Evolutionary conservation across 2,113 vertebrate species (phyloP).

Genomic region (Suricata suricatta): DNA sequence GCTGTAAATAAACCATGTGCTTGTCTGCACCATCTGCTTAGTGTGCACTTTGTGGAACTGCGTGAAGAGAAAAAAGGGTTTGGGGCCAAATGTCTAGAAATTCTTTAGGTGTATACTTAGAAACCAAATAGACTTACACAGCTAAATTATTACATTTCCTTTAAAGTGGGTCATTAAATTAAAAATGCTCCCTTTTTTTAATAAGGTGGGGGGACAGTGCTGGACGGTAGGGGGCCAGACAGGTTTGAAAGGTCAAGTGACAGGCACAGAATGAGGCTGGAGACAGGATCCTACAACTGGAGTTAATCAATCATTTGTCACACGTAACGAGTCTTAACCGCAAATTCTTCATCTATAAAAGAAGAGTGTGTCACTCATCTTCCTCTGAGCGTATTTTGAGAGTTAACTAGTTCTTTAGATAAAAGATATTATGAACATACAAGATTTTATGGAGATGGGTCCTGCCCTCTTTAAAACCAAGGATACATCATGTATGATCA

Average conservation of each 20-base stretch:
- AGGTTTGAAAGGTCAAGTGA: conserved; percentile 16
- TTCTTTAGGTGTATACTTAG: conserved; percentile 34
- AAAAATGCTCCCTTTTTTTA: not conserved
- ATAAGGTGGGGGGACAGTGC: not conserved
- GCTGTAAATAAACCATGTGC: conserved; percentile 71
- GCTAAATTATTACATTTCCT: conserved; percentile 37
- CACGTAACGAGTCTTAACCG: not conserved
- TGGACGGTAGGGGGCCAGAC: not conserved
- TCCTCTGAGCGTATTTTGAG: not conserved
- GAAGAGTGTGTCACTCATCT: not conserved
- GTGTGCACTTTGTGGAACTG: conserved; percentile 51
- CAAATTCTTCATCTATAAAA: conserved; percentile 24
- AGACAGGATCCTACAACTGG: not conserved
- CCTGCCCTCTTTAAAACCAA: conserved; percentile 5
- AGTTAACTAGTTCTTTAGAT: conserved; percentile 43
- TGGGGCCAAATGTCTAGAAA: conserved; percentile 60
- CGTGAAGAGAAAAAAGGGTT: conserved; percentile 4
- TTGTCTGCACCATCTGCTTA: conserved; percentile 65
- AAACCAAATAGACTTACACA: conserved; percentile 49
- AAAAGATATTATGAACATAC: conserved; percentile 36
- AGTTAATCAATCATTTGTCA: not conserved
- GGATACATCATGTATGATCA: not conserved
- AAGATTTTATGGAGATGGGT: not conserved
- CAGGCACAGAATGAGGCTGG: not conserved
- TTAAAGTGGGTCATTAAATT: conserved; percentile 20